Base-by-base conservation (phyloP, 1,140 invertebrate species). In the Xylocopa sonorina region DNA sequence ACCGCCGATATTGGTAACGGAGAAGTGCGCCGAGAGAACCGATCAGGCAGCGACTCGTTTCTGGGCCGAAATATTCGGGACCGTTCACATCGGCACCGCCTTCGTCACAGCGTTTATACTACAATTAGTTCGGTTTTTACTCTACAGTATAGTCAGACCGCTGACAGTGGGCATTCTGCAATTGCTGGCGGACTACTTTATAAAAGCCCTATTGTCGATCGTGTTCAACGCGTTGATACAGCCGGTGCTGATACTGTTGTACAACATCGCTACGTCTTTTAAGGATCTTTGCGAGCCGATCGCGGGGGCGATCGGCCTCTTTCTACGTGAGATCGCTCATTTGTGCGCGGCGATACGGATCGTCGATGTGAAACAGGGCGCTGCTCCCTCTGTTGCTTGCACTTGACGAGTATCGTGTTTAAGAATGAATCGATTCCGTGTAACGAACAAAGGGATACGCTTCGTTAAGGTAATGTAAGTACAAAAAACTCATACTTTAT, bases 31-130 rank as follows among this genome's bases (percentile, higher is more conserved):
- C 0, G 93, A 95, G 76, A 94, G 93, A 80, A 94, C 94, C 1
- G 94, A 94, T 76, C 89, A 92, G 63, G 93, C 93, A 75, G 94
- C 94, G 5, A 95, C 94, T 0, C 92, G 93, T 74, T 95, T 95
- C 81, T 96, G 95, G 95, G 95, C 95, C 4, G 95, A 95, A 86
- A 92, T 95, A 78, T 96, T 95, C 81, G 95, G 95, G 2, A 92
- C 93, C 3, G 85, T 95, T 41, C 94, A 95, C 80, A 94, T 95
- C 53, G 93, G 92, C 43, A 92, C 94, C 29, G 93, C 94, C 3
- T 95, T 95, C 80, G 73, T 95, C 12, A 94, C 94, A 1, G 92
- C 94, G n/a, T 95, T 95, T 79, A 82, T 95, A 34, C 88, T 96
- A 27, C 95, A 95, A 85, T 84, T 94, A 3, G 89, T 90, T 74